Evolutionary conservation across 2,797 vertebrate genomes (phyloP).

Genomic region (Sebastiscus albofasciatus): DNA sequence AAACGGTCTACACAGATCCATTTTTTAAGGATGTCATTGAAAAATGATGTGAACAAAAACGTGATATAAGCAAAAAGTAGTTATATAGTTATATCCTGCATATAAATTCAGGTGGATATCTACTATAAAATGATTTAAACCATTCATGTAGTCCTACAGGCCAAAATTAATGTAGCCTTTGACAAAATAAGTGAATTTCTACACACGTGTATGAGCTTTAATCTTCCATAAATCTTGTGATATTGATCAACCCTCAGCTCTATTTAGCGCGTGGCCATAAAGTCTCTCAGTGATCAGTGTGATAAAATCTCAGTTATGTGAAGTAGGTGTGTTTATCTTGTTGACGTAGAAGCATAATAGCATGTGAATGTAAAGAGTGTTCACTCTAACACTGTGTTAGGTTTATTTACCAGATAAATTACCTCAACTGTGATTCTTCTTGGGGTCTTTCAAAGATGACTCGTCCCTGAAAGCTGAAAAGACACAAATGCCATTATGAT

Average conservation of each 20-base stretch:
- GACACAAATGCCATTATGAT: not conserved
- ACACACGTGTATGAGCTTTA: not conserved
- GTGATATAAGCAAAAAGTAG: not conserved
- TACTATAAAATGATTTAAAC: not conserved
- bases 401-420: constrained; percentile 21
- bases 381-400: not conserved
- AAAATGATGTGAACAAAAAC: not conserved
- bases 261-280: constrained; percentile 2
- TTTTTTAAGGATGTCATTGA: constrained; percentile 19
- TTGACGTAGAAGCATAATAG: not conserved
- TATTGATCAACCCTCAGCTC: constrained; percentile 4
- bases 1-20: not conserved
- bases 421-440: constrained; percentile 47
- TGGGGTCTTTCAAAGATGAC: constrained; percentile 10
- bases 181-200: not conserved
- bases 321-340: constrained; percentile 13
- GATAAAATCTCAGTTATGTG: not conserved
- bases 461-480: constrained; percentile 59
- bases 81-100: not conserved
- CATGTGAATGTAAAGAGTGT: constrained; percentile 1
- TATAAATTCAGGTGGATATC: not conserved
- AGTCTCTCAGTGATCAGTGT: constrained; percentile 4
- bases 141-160: not conserved
- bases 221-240: constrained; percentile 16
- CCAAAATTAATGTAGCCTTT: not conserved